Evolutionary conservation across 2,888 invertebrate genomes (phyloP).

Genomic region (Tetranychus piercei): DNA sequence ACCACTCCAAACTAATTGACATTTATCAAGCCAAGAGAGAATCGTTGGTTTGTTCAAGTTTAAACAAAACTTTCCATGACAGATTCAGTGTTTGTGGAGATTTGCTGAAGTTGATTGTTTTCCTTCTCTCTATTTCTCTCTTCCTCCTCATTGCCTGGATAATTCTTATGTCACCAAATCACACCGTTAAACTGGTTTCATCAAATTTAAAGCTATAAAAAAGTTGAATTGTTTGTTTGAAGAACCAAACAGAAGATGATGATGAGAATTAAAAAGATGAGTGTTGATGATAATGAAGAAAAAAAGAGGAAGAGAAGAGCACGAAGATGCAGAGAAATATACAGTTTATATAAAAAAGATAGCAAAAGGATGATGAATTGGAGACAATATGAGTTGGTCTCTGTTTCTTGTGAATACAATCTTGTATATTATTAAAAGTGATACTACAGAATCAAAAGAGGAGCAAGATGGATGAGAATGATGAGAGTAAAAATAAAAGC

Average conservation of each 20-base stretch:
- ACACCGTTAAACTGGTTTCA: no score
- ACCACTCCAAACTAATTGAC: not conserved
- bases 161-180: not conserved
- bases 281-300: not conserved
- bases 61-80: not conserved
- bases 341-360: not conserved
- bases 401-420: not conserved
- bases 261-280: not conserved
- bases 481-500: constrained; percentile 1
- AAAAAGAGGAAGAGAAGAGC: not conserved
- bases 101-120: not conserved
- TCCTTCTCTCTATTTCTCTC: not conserved
- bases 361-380: constrained; percentile 2
- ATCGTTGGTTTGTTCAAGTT: not conserved
- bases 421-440: not conserved
- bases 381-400: constrained; percentile 3
- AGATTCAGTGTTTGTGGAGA: not conserved
- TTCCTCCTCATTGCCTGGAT: not conserved
- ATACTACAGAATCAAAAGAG: not conserved
- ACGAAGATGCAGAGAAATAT: not conserved
- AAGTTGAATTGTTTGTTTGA: not conserved
- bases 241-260: not conserved
- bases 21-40: not conserved
- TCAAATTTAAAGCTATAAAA: not conserved
- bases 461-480: not conserved